Evolutionary conservation across 2,113 vertebrate genomes (phyloP), one percentile per base, ranked within the genome.

Genomic region (Chinchilla lanigera): DNA sequence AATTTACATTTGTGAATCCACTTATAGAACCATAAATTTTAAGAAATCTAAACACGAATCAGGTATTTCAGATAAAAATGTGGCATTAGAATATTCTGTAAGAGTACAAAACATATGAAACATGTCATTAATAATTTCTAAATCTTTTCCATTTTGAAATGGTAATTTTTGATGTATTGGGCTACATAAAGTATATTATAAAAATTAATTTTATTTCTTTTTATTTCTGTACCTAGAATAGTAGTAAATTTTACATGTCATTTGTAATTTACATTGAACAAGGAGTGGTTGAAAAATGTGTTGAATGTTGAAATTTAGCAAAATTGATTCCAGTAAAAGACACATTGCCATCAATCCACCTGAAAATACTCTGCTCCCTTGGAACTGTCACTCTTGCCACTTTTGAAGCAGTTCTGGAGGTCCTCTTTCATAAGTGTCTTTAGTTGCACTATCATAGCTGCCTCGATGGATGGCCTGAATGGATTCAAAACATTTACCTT

Each of bases 1-100:
- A 58, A 85, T 20, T 8, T 75, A 28, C 38, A 56, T 77, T 58
- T 50, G 7, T n/a, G 50, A 82, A 56, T 93, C 56, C 13, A 93
- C 54, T 60, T 87, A 80, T 91, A 75, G 50, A 69, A 86, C n/a
- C 61, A 52, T 80, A 92, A n/a, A 89, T 67, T 83, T 89, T 94
- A 87, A 60, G 47, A 84, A 93, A 16, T 61, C 41, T 81, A 90
- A 87, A 67, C 56, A 56, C 14, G 83, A 63, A 75, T 63, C 41
- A 94, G 86, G 61, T 71, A 92, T 94, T 90, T 86, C 24, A 52
- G 65, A 77, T 80, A 63, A 81, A 92, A 90, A 85, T n/a, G 86
- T 50, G 87, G 41, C 78, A 86, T 81, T 85, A 61, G 47, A 80
- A 86, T 90, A 38, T 83, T 47, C 30, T 80, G 0, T 71, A 86